Conservation (phyloP, 2,888 invertebrate genomes). For the Drosophila demipolita region DNA sequence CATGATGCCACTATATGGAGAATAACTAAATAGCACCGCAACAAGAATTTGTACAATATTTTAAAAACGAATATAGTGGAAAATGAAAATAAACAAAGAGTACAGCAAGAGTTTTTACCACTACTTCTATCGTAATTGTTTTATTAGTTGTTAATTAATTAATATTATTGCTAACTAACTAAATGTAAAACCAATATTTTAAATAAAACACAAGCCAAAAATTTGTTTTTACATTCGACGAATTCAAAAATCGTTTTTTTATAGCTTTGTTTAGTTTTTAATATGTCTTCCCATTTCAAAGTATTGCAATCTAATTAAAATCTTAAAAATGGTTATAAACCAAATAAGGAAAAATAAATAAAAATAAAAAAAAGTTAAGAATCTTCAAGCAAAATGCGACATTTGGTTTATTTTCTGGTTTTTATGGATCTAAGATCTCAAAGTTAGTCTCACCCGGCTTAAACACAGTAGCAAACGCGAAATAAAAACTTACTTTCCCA, state of each 20-base stretch:
- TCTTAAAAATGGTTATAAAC: constrained; percentile 35
- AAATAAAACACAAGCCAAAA: constrained; percentile 13
- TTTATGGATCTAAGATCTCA: not conserved
- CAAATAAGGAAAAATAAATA: constrained; percentile 39
- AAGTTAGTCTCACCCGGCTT: not conserved
- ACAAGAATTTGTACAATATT: constrained; percentile 46
- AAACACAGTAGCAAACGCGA: constrained; percentile 9
- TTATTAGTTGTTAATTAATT: constrained; percentile 17
- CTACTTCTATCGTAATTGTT: constrained; percentile 13
- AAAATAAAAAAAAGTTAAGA: constrained; percentile 17
- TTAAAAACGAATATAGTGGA: constrained; percentile 51
- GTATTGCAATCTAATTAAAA: constrained; percentile 79
- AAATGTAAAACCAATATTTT: constrained; percentile 16
- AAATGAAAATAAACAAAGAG: constrained; percentile 72
- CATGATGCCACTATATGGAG: constrained; percentile 45
- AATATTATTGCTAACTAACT: constrained; percentile 12
- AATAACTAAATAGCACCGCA: constrained; percentile 52
- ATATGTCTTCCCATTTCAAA: constrained; percentile 66
- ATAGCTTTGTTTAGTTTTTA: constrained; percentile 18
- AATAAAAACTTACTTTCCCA: constrained; percentile 88
- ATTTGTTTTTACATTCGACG: constrained; percentile 14
- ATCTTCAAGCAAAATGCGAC: constrained; percentile 2
- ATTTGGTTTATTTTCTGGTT: not conserved
- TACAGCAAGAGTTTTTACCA: constrained; percentile 38
- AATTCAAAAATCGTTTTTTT: constrained; percentile 8